These are phyloP conservation scores for Myrmecobius fasciatus DNA, from an alignment of 2,113 vertebrate genomes.

Conservation along the genomic window DNA sequence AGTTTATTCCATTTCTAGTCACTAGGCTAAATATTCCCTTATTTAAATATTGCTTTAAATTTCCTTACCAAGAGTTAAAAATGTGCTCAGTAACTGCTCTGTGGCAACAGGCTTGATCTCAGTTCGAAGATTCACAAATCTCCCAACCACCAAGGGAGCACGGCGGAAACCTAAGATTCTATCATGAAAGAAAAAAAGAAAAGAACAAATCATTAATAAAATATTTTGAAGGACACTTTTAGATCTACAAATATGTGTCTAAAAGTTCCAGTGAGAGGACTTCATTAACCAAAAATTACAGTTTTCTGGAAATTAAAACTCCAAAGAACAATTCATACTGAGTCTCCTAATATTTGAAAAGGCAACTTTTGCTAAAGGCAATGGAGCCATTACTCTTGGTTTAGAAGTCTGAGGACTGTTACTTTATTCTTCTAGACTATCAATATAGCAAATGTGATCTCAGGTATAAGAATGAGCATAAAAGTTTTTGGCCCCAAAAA, in stretches of 20 bases:
- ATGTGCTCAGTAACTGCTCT: slow-evolving; percentile 96
- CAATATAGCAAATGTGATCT: neutral
- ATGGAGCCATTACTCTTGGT: slow-evolving; percentile 5
- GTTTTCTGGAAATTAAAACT: slow-evolving; percentile 35
- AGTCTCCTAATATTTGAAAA: neutral
- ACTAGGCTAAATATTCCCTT: neutral
- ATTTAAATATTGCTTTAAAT: neutral
- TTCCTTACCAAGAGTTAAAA: slow-evolving; percentile 92
- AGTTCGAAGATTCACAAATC: slow-evolving; percentile 93
- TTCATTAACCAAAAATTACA: slow-evolving; percentile 10
- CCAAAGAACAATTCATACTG: slow-evolving; percentile 4
- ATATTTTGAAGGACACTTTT: slow-evolving; percentile 14
- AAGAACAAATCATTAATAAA: slow-evolving; percentile 44
- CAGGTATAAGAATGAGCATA: neutral
- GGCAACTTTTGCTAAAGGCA: slow-evolving; percentile 3
- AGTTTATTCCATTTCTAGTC: neutral
- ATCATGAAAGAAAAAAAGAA: slow-evolving; percentile 53
- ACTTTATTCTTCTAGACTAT: slow-evolving; percentile 42
- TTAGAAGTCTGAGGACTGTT: neutral
- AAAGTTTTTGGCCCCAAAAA: neutral
- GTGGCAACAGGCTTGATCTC: slow-evolving; percentile 97
- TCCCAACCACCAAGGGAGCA: slow-evolving; percentile 95
- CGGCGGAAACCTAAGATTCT: slow-evolving; percentile 97
- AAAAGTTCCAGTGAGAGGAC: slow-evolving; percentile 35
- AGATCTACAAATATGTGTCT: neutral